Percentiles rank a stretch among this genome's conserved stretches.
Evolutionary conservation across 2,888 invertebrate genomes (phyloP).

Genomic region (Odontocerum albicorne): DNA sequence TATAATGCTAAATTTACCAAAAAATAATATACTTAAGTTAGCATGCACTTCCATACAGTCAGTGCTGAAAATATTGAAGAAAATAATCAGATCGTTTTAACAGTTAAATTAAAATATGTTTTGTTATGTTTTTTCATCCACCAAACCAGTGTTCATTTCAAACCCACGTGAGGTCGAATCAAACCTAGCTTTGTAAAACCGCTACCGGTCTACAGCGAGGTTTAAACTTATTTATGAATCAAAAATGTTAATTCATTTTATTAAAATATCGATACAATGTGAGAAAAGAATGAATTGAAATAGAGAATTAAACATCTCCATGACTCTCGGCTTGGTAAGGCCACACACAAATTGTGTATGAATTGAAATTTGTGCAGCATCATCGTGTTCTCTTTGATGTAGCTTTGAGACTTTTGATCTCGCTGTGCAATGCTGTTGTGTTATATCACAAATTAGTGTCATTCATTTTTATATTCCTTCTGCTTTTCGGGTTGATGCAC

Average conservation of each 20-base stretch:
- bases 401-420: background rate
- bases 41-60: too few species aligned
- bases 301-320: constrained; percentile 2
- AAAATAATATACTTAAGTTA: too few species aligned
- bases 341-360: constrained; percentile 22
- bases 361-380: constrained; percentile 11
- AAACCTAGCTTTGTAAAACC: too few species aligned
- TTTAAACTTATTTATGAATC: constrained; percentile 12
- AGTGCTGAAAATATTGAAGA: too few species aligned
- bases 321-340: constrained; percentile 6
- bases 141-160: too few species aligned
- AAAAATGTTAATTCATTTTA: constrained; percentile 20
- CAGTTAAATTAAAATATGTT: too few species aligned
- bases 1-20: too few species aligned
- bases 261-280: constrained; percentile 20
- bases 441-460: constrained; percentile 14
- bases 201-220: too few species aligned
- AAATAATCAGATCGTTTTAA: too few species aligned
- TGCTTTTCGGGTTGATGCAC: constrained; percentile 1
- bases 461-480: constrained; percentile 6
- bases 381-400: constrained; percentile 8
- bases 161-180: too few species aligned
- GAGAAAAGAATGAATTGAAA: background rate
- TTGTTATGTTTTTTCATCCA: too few species aligned
- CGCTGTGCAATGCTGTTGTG: background rate